Evolutionary conservation across 2,797 vertebrate species (phyloP), one percentile per base, ranked within the genome.

Genomic region (Mus spretus): DNA sequence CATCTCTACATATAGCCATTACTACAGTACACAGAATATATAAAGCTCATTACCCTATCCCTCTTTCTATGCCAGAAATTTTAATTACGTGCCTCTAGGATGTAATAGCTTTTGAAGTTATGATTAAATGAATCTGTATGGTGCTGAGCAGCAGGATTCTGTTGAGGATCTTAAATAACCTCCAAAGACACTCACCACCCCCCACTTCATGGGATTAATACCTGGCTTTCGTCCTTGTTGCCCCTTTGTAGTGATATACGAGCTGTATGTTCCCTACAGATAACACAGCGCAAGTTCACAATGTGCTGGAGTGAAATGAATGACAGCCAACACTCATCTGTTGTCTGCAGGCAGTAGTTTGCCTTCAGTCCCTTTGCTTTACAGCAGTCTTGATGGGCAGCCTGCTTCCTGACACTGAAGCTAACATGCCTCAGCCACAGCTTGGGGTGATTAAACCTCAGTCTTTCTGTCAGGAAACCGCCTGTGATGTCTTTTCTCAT

Each of bases 401-500:
- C 97, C 98, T 86, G 95, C 89, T 96, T 96, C 95, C 91, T 95
- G 96, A 96, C 75, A 90, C 97, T 83, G 95, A 84, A 95, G 90
- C 83, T 93, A 94, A 98, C 10, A 0, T 92, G 96, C 97, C 93
- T 97, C 91, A 92, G 96, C 98, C 97, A 97, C 97, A 97, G 97
- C 96, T 97, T 74, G 53, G 87, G 98, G 98, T 98, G 98, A 98
- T 98, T 98, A 98, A 98, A 98, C 98, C 98, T 98, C 97, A 91
- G 96, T 97, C 96, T 98, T 97, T 93, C 98, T 97, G 97, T 98
- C 98, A 98, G 97, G 96, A 98, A 98, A 98, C 97, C 85, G 97
- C 97, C 97, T 97, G 87, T 97, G 98, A 98, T 98, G 97, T 97
- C 98, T 98, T 98, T 97, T 98, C 98, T 98, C 97, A 96, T 97